phyloP scores from a whole-genome alignment of 2,797 vertebrate species.

The Danio kyathit region DNA sequence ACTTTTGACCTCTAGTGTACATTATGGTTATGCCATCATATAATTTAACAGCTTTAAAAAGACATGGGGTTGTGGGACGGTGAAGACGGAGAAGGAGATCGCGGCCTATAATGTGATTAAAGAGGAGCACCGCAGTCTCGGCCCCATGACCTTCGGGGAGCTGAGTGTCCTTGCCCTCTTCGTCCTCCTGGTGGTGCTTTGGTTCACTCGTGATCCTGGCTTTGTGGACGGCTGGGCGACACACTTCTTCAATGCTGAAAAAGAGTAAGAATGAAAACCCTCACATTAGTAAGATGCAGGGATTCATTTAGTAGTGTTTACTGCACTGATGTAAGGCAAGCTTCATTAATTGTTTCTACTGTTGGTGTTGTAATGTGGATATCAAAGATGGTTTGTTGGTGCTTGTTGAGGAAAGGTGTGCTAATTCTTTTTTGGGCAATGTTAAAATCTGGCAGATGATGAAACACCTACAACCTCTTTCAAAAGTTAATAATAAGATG shows the following conservation, averaged over 20 bases:
- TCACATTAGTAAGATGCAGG: not conserved
- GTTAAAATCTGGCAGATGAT: no score
- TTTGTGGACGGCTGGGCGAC: conserved; percentile 91
- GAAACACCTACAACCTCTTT: no score
- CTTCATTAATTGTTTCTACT: not conserved
- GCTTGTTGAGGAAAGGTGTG: not conserved
- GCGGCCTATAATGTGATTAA: conserved; percentile 78
- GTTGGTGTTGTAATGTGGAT: not conserved
- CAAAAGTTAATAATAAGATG: no score
- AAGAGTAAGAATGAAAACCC: conserved; percentile 78
- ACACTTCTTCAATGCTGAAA: conserved; percentile 79
- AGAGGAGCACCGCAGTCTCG: conserved; percentile 83
- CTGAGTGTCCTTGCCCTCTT: conserved; percentile 85
- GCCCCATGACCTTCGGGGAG: conserved; percentile 86
- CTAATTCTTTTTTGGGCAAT: not conserved
- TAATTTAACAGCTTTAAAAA: conserved; percentile 78
- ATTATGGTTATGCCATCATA: not conserved
- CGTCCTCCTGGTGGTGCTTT: conserved; percentile 84
- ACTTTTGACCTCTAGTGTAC: no score
- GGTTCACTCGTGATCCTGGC: conserved; percentile 93
- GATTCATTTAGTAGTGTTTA: not conserved
- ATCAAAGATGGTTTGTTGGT: not conserved
- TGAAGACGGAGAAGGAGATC: conserved; percentile 75
- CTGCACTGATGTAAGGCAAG: not conserved
- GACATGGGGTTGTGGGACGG: conserved; percentile 79